Evolutionary conservation across 2,113 vertebrate species (phyloP), one percentile per base, ranked within the genome.

Genomic region (Callipepla californica): DNA sequence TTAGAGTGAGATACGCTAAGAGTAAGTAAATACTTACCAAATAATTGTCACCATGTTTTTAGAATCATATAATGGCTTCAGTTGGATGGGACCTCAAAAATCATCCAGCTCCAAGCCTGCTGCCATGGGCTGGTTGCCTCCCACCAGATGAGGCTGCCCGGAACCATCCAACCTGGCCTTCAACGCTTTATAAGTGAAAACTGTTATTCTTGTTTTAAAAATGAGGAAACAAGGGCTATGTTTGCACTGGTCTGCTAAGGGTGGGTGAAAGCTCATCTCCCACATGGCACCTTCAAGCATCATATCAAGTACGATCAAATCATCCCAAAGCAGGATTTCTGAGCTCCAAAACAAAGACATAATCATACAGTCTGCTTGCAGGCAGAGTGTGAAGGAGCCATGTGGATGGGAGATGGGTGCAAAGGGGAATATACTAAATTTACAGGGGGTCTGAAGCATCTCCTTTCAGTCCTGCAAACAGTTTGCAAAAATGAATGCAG

Each of bases 241-340:
- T 47, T 88, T 62, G 12, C 38, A 44, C 19, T 57, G 57, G 9
- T 75, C 61, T 86, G 48, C 34, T 70, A 80, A 83, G 6, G 2
- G 25, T 19, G 4, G 59, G 32, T 66, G 59, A 48, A 81, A 58
- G 30, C 6, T 73, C 32, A 4, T 80, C 34, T 65, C 53, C 42
- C 51, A 66, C 19, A 66, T 8, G 9, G 3, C 40, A 42, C 28
- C 65, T 86, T 57, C 22, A 81, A 66, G 50, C 6, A 5, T 58
- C n/a, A 14, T 45, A 25, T 87, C 16, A 2, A 26, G n/a, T 30
- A 87, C 44, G 22, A 87, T n/a, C 30, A 62, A 26, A 58, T n/a
- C 40, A 59, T 34, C n/a, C 40, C 20, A 23, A 59, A 0, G 0
- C 1, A 48, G 40, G n/a, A 73, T 59, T 88, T 86, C 78, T 42